Evolutionary conservation across 2,888 invertebrate genomes (phyloP).

Genomic region (Drosophila multiciliata): DNA sequence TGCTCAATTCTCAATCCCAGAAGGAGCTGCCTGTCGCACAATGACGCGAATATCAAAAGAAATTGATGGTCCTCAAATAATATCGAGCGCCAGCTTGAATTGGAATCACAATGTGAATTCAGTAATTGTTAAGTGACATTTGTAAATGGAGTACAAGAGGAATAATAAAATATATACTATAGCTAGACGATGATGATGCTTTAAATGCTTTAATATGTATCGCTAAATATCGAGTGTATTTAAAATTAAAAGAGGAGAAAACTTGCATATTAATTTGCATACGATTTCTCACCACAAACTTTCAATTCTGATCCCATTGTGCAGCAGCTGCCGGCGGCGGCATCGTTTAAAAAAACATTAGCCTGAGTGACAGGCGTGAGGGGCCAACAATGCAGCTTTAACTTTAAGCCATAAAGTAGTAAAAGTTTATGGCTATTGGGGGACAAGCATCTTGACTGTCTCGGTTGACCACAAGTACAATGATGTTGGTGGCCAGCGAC

Average conservation of each 20-base stretch:
- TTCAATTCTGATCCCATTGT: slow-evolving; percentile 48
- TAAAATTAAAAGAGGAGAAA: neutral
- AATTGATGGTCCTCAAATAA: slow-evolving; percentile 59
- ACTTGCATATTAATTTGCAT: slow-evolving; percentile 1
- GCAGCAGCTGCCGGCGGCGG: slow-evolving; percentile 41
- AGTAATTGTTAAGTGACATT: slow-evolving; percentile 25
- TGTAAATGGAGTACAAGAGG: slow-evolving; percentile 20
- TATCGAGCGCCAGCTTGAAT: slow-evolving; percentile 37
- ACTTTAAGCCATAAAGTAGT: slow-evolving; percentile 57
- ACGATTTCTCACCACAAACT: slow-evolving; percentile 27
- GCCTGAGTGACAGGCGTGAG: slow-evolving; percentile 41
- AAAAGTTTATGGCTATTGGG: slow-evolving; percentile 53
- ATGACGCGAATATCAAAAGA: slow-evolving; percentile 64
- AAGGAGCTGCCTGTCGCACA: slow-evolving; percentile 67
- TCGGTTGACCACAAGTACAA: slow-evolving; percentile 54
- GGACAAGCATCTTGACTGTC: slow-evolving; percentile 20
- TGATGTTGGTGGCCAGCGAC: slow-evolving; percentile 31
- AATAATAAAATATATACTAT: neutral
- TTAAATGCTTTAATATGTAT: neutral
- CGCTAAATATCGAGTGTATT: neutral
- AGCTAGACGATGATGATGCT: neutral
- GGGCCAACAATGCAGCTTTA: slow-evolving; percentile 25
- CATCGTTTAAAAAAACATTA: slow-evolving; percentile 79
- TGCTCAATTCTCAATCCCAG: slow-evolving; percentile 76
- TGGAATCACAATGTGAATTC: slow-evolving; percentile 20